phyloP scores from a whole-genome alignment of 2,888 invertebrate species.

The Oscheius myriophilus region DNA sequence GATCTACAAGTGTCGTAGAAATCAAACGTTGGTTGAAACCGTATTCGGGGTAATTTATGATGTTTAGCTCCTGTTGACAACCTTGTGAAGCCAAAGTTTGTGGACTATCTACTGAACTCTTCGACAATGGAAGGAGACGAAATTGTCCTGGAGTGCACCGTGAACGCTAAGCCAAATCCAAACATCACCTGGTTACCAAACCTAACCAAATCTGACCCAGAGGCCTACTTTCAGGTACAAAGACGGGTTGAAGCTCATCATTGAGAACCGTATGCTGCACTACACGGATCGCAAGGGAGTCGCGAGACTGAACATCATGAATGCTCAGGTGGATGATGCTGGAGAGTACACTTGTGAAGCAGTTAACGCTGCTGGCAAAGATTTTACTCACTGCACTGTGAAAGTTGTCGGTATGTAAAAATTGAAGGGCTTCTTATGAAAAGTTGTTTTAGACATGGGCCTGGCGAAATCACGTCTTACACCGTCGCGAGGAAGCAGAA shows the following conservation, averaged over 20 bases:
- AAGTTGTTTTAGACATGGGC: slow-evolving; percentile 26
- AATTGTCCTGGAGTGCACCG: slow-evolving; percentile 64
- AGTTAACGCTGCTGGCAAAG: slow-evolving; percentile 64
- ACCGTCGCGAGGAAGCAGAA: slow-evolving; percentile 40
- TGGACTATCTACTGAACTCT: slow-evolving; percentile 63
- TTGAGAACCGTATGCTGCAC: slow-evolving; percentile 66
- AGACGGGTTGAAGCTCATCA: slow-evolving; percentile 67
- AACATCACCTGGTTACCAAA: slow-evolving; percentile 48
- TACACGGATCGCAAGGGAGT: slow-evolving; percentile 68
- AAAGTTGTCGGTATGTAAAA: slow-evolving; percentile 54
- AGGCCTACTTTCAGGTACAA: slow-evolving; percentile 53
- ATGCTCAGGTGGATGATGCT: slow-evolving; percentile 50
- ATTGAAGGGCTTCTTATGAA: background rate
- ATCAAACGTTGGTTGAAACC: slow-evolving; percentile 38
- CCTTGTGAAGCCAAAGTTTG: slow-evolving; percentile 61
- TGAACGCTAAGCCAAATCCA: slow-evolving; percentile 57
- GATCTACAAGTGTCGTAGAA: slow-evolving; percentile 43
- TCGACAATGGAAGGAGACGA: slow-evolving; percentile 62
- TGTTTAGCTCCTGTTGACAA: slow-evolving; percentile 50
- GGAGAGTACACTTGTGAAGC: slow-evolving; percentile 69
- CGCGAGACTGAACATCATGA: slow-evolving; percentile 65
- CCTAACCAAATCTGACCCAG: background rate
- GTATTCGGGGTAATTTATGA: no score
- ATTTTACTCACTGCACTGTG: slow-evolving; percentile 67
- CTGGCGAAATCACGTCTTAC: slow-evolving; percentile 42